Base-by-base conservation (phyloP, 2,888 invertebrate species). In the Trichogramma dendrolimi region DNA sequence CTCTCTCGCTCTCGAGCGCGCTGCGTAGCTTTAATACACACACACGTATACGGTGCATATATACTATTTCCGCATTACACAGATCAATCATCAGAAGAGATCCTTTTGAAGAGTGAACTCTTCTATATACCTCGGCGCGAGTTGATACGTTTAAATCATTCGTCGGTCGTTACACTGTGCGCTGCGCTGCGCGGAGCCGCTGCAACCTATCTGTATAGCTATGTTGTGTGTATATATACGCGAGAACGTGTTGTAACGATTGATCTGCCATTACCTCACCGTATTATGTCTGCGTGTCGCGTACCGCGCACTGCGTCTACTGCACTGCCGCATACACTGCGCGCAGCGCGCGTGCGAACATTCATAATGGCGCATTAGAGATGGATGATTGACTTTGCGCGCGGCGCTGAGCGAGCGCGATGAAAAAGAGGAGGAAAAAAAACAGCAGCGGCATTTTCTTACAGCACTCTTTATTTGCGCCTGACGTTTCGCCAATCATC, bases 51-150 rank as follows among this genome's bases (percentile, higher is more conserved):
- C 27, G 27, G 27, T 27, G 27, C 27, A 27, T 27, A 27, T 27
- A 27, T 27, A 27, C 40, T 51, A 55, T 58, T 65, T 65, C 65
- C 65, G 62, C 65, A 62, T 65, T 61, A 50, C 62, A 49, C 50
- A 60, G 58, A 62, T 62, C 62, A 62, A 65, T 62, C 62, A 62
- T 61, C 27, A 60, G 8, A 55, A 52, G 55, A 44, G 11, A 51
- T 56, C 53, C 27, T 27, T 27, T 27, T 27, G 42, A 8, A 14
- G 41, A 46, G 38, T 6, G 27, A 47, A 43, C 60, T 27, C 49
- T 48, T 8, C n/a, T 27, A 42, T 49, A 27, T 27, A 27, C 27
- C 27, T 27, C 27, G 10, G 27, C 53, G 40, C 10, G 14, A 52
- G 55, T 55, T 58, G 61, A 61, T 64, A 64, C 58, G 61, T 55